A percentile compares a stretch with the other conserved stretches of the same genome.
These are phyloP conservation scores for Bombus huntii DNA, from an alignment of 1,140 invertebrate species.

Conservation along the genomic window DNA sequence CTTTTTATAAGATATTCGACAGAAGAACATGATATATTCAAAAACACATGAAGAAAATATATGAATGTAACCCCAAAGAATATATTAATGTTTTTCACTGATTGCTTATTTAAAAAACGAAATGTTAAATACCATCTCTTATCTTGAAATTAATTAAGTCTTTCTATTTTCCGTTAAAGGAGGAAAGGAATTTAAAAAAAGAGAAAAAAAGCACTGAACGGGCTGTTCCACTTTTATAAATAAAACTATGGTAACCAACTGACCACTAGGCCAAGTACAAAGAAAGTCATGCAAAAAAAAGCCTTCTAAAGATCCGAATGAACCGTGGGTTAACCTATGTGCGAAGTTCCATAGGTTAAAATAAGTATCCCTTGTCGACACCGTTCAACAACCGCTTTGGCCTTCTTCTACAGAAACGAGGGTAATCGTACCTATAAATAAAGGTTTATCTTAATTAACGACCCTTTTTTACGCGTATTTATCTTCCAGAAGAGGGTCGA, in stretches of 20 bases:
- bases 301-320: slow-evolving; percentile 10
- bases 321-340: slow-evolving; percentile 26
- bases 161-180: too few species aligned
- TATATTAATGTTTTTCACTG: too few species aligned
- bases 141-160: too few species aligned
- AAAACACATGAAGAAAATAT: too few species aligned
- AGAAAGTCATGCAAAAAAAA: slow-evolving; percentile 10
- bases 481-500: slow-evolving; percentile 5
- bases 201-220: not conserved
- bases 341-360: slow-evolving; percentile 31
- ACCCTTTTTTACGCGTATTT: slow-evolving; percentile 45
- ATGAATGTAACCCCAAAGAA: too few species aligned
- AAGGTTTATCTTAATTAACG: slow-evolving; percentile 38
- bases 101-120: too few species aligned
- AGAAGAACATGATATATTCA: too few species aligned
- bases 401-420: slow-evolving; percentile 32
- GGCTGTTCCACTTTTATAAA: slow-evolving; percentile 23
- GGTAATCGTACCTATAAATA: slow-evolving; percentile 47
- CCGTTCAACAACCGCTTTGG: slow-evolving; percentile 34
- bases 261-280: not conserved
- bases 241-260: not conserved
- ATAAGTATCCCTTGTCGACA: slow-evolving; percentile 34
- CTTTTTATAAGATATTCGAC: too few species aligned
- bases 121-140: not conserved
- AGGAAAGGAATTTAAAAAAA: not conserved